Base-by-base conservation (phyloP, 35 echinoderm and acorn worm genomes). In the Acanthaster planci region DNA sequence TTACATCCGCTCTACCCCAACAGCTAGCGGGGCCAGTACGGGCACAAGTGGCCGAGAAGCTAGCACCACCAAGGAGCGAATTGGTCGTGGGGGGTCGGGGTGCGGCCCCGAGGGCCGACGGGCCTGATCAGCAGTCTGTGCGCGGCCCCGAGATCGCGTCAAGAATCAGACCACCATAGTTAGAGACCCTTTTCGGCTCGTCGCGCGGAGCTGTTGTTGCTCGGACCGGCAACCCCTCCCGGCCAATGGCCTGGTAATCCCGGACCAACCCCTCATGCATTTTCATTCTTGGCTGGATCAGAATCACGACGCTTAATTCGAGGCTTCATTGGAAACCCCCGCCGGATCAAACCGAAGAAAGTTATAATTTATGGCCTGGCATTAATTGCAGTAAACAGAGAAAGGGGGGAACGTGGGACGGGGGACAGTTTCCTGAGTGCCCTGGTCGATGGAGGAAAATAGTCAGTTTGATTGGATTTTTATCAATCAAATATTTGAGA, bases 151-250 rank as follows among this genome's bases (percentile, higher is more conserved):
- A 72, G 34, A 72, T 34, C 64, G 34, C 64, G 34, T 72, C 64
- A 34, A 29, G 64, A 72, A 72, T 72, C 64, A 72, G 64, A 34
- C 64, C 64, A 72, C 14, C 64, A 30, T 72, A 72, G 64, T 72
- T 72, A 72, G 34, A 4, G 34, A 72, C 23, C 2, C 9, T 35
- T 47, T 47, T 47, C 42, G 42, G 42, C 4, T 47, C 4, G 42
- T 47, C 4, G 42, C 42, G 42, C 42, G 42, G 42, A 47, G 12
- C 42, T 47, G 42, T 47, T 47, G 42, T 6, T 47, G 42, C 12
- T 12, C 12, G 42, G 42, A 47, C 42, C 42, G 42, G 42, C 4
- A 47, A 47, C 4, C 64, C 64, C 64, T 72, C 29, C 64, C 64
- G 64, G 64, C 64, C 26, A 72, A 10, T 34, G 64, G 26, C 64